A percentile compares a stretch with the other conserved stretches of the same genome.
Conservation (phyloP, 2,888 invertebrate species). For the Scelioninae gen. 1 region DNA sequence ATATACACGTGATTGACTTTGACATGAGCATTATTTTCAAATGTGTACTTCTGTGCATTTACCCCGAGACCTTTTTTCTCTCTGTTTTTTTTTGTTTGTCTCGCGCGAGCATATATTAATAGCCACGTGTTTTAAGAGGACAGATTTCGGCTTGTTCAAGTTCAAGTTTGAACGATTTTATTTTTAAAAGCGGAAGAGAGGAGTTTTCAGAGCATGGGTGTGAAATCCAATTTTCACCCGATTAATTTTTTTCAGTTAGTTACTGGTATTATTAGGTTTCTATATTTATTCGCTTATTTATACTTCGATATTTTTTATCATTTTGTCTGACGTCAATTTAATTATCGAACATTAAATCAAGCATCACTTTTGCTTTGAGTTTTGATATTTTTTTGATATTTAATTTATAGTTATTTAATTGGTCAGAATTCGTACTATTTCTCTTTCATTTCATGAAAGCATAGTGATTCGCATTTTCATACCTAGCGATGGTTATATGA, state of each 20-base stretch:
- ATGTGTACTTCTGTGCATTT: slow-evolving; percentile 60
- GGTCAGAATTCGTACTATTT: background rate
- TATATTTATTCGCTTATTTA: slow-evolving; percentile 22
- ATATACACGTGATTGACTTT: slow-evolving; percentile 53
- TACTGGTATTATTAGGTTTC: slow-evolving; percentile 4
- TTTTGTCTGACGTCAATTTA: background rate
- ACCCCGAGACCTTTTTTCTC: slow-evolving; percentile 30
- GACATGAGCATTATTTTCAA: slow-evolving; percentile 68
- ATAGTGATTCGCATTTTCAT: slow-evolving; percentile 12
- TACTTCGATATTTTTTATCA: slow-evolving; percentile 2
- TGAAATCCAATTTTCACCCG: slow-evolving; percentile 22
- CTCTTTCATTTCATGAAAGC: slow-evolving; percentile 18
- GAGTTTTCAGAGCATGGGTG: slow-evolving; percentile 17
- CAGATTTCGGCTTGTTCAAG: slow-evolving; percentile 47
- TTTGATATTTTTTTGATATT: background rate
- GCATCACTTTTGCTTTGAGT: slow-evolving; percentile 4
- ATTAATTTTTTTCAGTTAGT: slow-evolving; percentile 22
- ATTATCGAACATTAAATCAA: slow-evolving; percentile 9
- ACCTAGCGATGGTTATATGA: background rate
- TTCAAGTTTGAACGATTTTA: slow-evolving; percentile 48
- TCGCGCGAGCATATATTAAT: slow-evolving; percentile 29
- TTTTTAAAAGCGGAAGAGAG: slow-evolving; percentile 39
- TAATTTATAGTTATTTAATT: slow-evolving; percentile 6
- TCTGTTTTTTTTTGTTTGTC: slow-evolving; percentile 24
- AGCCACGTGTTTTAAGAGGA: slow-evolving; percentile 43